Conservation (phyloP, 2,113 vertebrate species). For the Glaucomys volans region DNA sequence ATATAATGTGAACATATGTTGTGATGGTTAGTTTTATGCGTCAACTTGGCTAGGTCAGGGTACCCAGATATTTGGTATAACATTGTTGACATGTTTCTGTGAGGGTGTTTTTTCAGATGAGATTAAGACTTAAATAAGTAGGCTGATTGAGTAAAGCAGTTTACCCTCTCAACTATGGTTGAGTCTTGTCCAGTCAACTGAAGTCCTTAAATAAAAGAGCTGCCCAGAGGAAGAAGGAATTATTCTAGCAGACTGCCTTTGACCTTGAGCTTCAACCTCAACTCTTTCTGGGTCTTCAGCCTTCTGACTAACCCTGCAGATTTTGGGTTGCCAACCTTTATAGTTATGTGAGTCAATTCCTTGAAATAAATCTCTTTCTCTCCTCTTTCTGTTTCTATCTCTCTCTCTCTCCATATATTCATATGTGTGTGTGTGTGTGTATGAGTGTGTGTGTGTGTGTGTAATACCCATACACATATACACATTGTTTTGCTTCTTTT, state of each 20-base stretch:
- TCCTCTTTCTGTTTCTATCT: neutral
- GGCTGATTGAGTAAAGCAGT: neutral
- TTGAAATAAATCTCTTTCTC: neutral
- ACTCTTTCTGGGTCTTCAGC: neutral
- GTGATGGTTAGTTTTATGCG: neutral
- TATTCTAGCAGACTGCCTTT: neutral
- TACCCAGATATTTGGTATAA: constrained; percentile 16
- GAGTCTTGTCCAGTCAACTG: neutral
- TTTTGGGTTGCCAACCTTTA: neutral
- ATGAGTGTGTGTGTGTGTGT: neutral
- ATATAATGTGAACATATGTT: neutral
- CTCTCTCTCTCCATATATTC: neutral
- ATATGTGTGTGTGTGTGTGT: neutral
- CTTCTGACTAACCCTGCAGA: neutral
- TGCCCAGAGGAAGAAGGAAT: neutral
- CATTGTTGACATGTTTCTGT: too few species aligned
- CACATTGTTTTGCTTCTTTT: neutral
- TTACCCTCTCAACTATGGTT: neutral
- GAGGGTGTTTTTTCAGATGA: neutral
- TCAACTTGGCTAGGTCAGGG: neutral
- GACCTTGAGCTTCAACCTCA: neutral
- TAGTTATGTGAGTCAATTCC: neutral
- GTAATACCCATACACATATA: neutral
- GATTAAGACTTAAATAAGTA: neutral
- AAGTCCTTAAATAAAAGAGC: neutral